Evolutionary conservation across 1,140 invertebrate genomes (phyloP).

Genomic region (Capitella teleta): DNA sequence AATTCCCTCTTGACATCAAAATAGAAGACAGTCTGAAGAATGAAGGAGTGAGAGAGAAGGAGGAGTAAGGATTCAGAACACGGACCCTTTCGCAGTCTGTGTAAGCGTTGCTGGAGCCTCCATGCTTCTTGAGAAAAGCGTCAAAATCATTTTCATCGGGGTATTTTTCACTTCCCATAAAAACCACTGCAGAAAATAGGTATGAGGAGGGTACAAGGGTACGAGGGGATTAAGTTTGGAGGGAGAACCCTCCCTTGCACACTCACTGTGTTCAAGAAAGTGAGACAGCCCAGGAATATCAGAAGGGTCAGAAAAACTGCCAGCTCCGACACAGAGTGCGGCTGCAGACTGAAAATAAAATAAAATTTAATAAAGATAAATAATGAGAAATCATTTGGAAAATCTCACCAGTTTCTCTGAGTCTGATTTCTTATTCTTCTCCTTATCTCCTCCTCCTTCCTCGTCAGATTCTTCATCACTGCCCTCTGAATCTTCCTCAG

Average conservation of each 20-base stretch:
- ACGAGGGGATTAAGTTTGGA: neutral
- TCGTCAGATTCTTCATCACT: too few species aligned
- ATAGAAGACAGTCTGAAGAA: constrained; percentile 50
- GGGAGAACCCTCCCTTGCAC: neutral
- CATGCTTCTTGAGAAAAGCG: constrained; percentile 61
- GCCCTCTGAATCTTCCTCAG: too few species aligned
- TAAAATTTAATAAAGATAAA: neutral
- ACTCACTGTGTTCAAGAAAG: constrained; percentile 41
- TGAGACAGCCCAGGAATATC: constrained; percentile 39
- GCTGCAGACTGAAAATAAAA: constrained; percentile 29
- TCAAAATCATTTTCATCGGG: constrained; percentile 78
- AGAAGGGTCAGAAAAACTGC: constrained; percentile 34
- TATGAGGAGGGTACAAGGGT: neutral
- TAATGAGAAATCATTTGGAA: neutral
- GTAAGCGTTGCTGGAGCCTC: constrained; percentile 68
- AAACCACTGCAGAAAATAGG: constrained; percentile 32
- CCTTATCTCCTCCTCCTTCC: neutral
- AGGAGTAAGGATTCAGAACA: neutral
- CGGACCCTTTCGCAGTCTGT: constrained; percentile 64
- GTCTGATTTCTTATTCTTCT: neutral
- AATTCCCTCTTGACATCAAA: constrained; percentile 74
- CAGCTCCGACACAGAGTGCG: constrained; percentile 33
- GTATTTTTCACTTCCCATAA: constrained; percentile 53
- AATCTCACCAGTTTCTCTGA: neutral
- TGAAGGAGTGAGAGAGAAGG: neutral